Conservation (phyloP, 2,797 vertebrate species). For the Diceros bicornis region DNA sequence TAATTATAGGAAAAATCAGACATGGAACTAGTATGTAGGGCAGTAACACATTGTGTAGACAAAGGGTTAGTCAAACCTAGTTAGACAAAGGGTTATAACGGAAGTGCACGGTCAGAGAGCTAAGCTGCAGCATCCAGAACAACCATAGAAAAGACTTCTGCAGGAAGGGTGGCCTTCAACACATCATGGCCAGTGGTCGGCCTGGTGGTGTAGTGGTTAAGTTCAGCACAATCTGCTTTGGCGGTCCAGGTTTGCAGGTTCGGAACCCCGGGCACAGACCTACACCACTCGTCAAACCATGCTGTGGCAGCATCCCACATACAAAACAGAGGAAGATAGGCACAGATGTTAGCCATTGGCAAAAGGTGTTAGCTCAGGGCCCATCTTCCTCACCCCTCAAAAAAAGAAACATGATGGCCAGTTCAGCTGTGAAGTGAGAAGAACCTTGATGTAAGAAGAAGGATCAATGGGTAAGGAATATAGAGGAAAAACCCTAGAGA, state of each 20-base stretch:
- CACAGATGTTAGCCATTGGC: no score
- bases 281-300: no score
- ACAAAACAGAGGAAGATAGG: no score
- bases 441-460: not conserved
- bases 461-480: not conserved
- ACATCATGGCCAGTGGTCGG: fast-evolving
- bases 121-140: not conserved
- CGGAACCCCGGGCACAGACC: no score
- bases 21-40: fast-evolving
- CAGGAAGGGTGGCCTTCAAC: fast-evolving
- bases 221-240: no score
- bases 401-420: fast-evolving
- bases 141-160: not conserved
- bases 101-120: fast-evolving
- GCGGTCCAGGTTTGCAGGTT: no score
- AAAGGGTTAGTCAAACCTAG: not conserved
- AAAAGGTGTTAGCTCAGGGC: no score
- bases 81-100: no score
- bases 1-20: not conserved
- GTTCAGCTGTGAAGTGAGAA: not conserved
- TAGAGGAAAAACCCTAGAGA: no score
- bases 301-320: no score
- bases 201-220: no score
- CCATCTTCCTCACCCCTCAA: no score
- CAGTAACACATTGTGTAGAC: not conserved